These are phyloP conservation scores for Plagodis dolabraria DNA, from an alignment of 2,888 invertebrate species.

Conservation along the genomic window DNA sequence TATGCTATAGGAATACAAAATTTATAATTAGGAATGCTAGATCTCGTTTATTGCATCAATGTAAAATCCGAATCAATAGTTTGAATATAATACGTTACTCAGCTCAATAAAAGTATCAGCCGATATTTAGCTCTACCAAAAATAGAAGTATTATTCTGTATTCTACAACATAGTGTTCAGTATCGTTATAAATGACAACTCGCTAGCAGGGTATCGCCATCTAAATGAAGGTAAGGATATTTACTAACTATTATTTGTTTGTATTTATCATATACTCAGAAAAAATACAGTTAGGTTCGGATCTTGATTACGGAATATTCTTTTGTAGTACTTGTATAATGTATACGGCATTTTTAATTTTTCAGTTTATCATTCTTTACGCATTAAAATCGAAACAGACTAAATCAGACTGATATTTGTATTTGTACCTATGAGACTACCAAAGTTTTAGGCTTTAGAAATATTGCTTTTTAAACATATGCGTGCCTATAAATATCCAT, in stretches of 20 bases:
- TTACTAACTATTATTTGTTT: too few relatives aligned
- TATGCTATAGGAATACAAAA: slow-evolving; percentile 50
- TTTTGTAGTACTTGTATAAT: slow-evolving; percentile 3
- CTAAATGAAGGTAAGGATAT: too few relatives aligned
- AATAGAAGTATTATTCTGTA: too few relatives aligned
- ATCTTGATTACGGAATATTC: slow-evolving; percentile 9
- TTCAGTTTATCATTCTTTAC: slow-evolving; percentile 24
- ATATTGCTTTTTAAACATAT: slow-evolving; percentile 22
- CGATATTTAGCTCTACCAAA: too few relatives aligned
- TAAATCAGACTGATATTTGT: slow-evolving; percentile 64
- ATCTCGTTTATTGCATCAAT: slow-evolving; percentile 70
- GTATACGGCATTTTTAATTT: slow-evolving; percentile 16
- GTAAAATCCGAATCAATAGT: slow-evolving; percentile 5
- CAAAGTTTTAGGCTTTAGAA: slow-evolving; percentile 73
- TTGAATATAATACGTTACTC: slow-evolving; percentile 44
- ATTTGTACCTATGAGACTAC: slow-evolving; percentile 73
- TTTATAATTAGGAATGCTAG: slow-evolving; percentile 73
- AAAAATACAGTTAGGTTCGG: background rate
- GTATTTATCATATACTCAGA: too few relatives aligned
- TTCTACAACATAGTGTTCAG: too few relatives aligned
- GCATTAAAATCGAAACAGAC: slow-evolving; percentile 43
- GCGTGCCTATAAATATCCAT: background rate
- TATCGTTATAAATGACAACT: too few relatives aligned
- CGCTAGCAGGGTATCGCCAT: too few relatives aligned
- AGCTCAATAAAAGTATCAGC: background rate